phyloP scores from a whole-genome alignment of 2,888 invertebrate genomes.

The Tetragonisca angustula region DNA sequence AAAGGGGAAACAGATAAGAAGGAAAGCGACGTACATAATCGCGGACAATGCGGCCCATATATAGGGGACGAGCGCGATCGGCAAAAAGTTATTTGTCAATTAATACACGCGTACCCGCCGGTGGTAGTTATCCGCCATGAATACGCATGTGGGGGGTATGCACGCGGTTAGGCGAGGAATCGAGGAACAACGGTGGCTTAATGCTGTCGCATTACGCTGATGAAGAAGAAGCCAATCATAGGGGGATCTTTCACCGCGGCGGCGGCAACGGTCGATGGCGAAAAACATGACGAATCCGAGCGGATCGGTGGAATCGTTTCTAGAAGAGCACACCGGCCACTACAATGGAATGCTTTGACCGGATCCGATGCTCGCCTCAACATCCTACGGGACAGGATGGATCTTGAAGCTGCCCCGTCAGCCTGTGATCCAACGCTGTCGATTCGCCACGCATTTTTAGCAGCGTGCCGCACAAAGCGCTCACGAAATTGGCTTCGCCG shows the following conservation, averaged over 20 bases:
- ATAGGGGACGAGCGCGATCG: not conserved
- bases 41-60: conserved; percentile 67
- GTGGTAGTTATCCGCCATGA: conserved; percentile 42
- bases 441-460: conserved; percentile 75
- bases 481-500: conserved; percentile 59
- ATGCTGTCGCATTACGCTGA: conserved; percentile 36
- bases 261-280: conserved; percentile 21
- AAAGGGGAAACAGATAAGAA: not conserved
- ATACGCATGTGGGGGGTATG: conserved; percentile 40
- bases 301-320: conserved; percentile 61
- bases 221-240: conserved; percentile 41
- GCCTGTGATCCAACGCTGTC: conserved; percentile 73
- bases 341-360: conserved; percentile 72
- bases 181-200: conserved; percentile 12
- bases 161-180: not conserved
- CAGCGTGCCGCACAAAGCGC: conserved; percentile 64
- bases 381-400: conserved; percentile 71
- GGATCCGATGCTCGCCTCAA: conserved; percentile 72
- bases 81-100: conserved; percentile 78
- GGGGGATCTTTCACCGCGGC: conserved; percentile 31
- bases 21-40: conserved; percentile 67
- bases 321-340: conserved; percentile 48
- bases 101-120: conserved; percentile 70
- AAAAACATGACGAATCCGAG: conserved; percentile 51
- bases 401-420: conserved; percentile 77